Percentiles rank a stretch among this genome's conserved stretches.
These are phyloP conservation scores for Cichladusa arquata DNA, from an alignment of 2,113 vertebrate genomes.

Conservation along the genomic window DNA sequence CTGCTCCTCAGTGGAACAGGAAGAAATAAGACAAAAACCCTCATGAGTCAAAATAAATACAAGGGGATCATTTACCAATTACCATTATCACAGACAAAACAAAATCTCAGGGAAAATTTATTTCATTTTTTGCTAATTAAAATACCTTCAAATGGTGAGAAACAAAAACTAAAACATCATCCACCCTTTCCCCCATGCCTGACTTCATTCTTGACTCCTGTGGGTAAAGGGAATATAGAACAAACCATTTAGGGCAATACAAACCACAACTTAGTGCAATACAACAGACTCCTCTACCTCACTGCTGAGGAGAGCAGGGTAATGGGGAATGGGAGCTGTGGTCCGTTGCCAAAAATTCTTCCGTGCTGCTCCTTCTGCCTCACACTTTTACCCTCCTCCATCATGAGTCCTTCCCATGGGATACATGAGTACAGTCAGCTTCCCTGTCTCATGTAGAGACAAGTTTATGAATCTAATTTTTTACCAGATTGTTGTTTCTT, in stretches of 20 bases:
- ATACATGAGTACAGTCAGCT: not conserved
- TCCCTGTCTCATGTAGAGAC: not conserved
- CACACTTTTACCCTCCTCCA: not conserved
- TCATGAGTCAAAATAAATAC: not conserved
- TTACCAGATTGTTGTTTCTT: not conserved
- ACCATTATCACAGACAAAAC: accelerated
- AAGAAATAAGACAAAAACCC: not conserved
- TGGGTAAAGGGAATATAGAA: no score
- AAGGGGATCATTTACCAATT: not conserved
- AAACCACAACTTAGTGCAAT: no score
- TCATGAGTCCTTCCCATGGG: not conserved
- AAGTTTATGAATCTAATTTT: not conserved
- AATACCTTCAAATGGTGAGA: not conserved
- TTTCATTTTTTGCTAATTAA: not conserved
- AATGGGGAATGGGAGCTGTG: accelerated
- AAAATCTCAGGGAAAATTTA: not conserved
- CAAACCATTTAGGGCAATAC: no score
- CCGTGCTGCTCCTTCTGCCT: accelerated
- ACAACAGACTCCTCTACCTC: not conserved
- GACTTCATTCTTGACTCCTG: not conserved
- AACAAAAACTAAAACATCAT: not conserved
- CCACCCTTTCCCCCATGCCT: not conserved
- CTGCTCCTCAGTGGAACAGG: not conserved
- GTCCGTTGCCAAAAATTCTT: not conserved
- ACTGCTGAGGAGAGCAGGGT: accelerated